A percentile compares a stretch with the other conserved stretches of the same genome.
Evolutionary conservation across 2,113 vertebrate genomes (phyloP).

Genomic region (Psilopogon haemacephalus): DNA sequence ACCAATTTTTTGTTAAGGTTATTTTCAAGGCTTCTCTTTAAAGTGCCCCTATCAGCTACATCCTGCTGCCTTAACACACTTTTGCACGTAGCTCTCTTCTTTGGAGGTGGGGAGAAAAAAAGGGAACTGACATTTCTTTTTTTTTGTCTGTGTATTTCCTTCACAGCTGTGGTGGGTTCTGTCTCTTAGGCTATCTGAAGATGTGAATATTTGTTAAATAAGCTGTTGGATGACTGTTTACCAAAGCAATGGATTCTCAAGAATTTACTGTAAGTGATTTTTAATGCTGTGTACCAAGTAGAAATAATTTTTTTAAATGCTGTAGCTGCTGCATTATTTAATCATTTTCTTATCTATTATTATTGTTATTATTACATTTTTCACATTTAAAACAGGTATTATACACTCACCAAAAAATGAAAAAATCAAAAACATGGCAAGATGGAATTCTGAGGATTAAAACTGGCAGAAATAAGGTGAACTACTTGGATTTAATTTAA

Average conservation of each 20-base stretch:
- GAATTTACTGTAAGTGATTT: constrained; percentile 69
- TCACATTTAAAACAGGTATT: constrained; percentile 64
- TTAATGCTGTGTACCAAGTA: neutral
- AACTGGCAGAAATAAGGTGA: constrained; percentile 73
- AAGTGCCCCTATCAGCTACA: neutral
- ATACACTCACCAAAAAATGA: constrained; percentile 82
- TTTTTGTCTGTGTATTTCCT: neutral
- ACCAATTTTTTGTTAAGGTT: neutral
- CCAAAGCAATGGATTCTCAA: constrained; percentile 54
- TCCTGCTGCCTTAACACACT: rapidly evolving
- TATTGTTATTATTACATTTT: neutral
- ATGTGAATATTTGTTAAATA: neutral
- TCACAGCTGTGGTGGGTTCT: neutral
- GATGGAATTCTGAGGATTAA: constrained; percentile 76
- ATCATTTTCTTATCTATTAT: neutral
- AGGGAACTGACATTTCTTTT: rapidly evolving
- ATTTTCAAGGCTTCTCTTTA: neutral
- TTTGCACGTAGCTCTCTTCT: neutral
- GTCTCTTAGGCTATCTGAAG: neutral
- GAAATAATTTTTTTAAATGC: neutral
- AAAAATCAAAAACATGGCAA: constrained; percentile 82
- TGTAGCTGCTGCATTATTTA: neutral
- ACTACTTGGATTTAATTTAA: neutral
- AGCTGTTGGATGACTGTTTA: neutral
- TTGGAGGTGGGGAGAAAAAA: rapidly evolving